phyloP scores from a whole-genome alignment of 1,140 invertebrate genomes.

The Ectropis grisescens region DNA sequence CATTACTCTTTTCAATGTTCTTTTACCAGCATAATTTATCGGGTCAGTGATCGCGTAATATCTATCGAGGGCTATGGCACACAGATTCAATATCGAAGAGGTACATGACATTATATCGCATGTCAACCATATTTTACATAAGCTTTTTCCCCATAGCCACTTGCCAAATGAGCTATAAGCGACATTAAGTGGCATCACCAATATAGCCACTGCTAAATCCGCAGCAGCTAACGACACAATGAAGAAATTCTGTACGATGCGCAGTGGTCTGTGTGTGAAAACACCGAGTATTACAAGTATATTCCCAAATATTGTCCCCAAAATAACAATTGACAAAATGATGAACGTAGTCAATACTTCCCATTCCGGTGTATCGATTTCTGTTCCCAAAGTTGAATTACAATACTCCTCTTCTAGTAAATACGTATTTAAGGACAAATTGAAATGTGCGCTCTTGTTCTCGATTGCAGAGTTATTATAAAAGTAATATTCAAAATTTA shows the following conservation, averaged over 20 bases:
- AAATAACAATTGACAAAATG: slow-evolving; percentile 80
- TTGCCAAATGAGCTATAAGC: slow-evolving; percentile 86
- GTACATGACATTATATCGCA: slow-evolving; percentile 95
- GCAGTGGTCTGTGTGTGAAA: slow-evolving; percentile 91
- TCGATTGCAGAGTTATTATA: too few relatives aligned
- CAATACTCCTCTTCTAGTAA: background rate
- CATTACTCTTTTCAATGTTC: slow-evolving; percentile 91
- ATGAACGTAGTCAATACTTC: slow-evolving; percentile 79
- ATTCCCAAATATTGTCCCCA: slow-evolving; percentile 91
- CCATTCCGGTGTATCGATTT: slow-evolving; percentile 79
- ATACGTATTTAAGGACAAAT: too few relatives aligned
- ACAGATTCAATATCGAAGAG: slow-evolving; percentile 94
- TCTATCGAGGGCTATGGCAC: slow-evolving; percentile 93
- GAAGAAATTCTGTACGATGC: slow-evolving; percentile 97
- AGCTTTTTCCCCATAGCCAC: slow-evolving; percentile 88
- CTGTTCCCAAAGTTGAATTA: slow-evolving; percentile 68
- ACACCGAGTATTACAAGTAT: slow-evolving; percentile 93
- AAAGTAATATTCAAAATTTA: too few relatives aligned
- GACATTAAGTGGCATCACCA: slow-evolving; percentile 96
- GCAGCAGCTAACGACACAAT: slow-evolving; percentile 95
- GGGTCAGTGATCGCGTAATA: slow-evolving; percentile 98
- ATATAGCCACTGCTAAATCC: slow-evolving; percentile 92
- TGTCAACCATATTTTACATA: slow-evolving; percentile 95
- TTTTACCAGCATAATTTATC: slow-evolving; percentile 96
- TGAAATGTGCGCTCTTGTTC: too few relatives aligned